These are phyloP conservation scores for Casuarius casuarius DNA, from an alignment of 2,113 vertebrate species.

Conservation along the genomic window DNA sequence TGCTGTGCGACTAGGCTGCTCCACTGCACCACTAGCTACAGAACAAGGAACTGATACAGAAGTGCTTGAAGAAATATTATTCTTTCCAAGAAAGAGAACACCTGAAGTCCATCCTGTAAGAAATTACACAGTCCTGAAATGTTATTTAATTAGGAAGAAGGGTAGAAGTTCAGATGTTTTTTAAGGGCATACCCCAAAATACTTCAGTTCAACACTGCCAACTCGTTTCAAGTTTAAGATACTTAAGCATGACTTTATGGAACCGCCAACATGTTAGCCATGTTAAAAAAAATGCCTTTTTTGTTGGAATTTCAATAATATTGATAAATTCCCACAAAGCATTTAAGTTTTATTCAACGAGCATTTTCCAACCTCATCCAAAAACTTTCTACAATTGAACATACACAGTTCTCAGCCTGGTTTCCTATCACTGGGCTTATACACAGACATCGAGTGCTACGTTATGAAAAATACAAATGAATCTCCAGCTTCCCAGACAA, in stretches of 20 bases:
- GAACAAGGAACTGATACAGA: rapidly evolving
- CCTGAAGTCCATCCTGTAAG: not conserved
- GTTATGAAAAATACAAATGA: not conserved
- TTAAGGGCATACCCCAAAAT: not conserved
- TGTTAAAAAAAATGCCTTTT: not conserved
- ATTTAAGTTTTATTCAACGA: not conserved
- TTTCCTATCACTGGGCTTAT: not conserved
- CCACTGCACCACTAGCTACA: not conserved
- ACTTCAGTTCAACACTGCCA: not conserved
- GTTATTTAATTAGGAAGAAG: not conserved
- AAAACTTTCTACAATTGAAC: not conserved
- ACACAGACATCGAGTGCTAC: not conserved
- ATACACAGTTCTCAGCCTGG: not conserved
- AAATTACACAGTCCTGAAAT: not conserved
- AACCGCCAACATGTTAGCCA: not conserved
- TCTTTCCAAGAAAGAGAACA: not conserved
- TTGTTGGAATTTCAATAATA: not conserved
- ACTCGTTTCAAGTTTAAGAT: not conserved
- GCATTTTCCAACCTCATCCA: not conserved
- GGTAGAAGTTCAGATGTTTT: not conserved
- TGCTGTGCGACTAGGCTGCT: not conserved
- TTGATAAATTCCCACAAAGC: not conserved
- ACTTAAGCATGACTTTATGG: not conserved
- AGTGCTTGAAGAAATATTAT: not conserved
- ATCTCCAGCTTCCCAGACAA: not conserved